Base-by-base conservation (phyloP, 2,797 vertebrate species). In the Chiloscyllium punctatum region DNA sequence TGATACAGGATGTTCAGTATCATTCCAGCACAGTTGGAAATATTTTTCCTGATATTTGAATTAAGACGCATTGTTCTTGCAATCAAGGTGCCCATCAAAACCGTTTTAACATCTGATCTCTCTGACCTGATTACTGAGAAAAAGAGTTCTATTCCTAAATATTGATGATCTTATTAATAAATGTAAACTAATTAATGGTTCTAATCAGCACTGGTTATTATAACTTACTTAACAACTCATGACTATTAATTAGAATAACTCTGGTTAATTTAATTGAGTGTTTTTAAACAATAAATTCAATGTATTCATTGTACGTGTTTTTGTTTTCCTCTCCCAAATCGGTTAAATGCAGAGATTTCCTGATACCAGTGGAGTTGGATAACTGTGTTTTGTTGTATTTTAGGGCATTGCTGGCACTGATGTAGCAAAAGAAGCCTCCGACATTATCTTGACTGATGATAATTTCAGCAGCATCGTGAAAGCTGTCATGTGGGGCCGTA, bases 391-490 rank as follows among this genome's bases (percentile, higher is more conserved):
- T 53, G 4, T 71, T 57, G 57, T 92, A 27, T 95, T 96, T 51
- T 97, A 99, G 99, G 99, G 99, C 95, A 99, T 99, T 1, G 99
- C 99, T 2, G 99, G 99, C 23, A 99, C 99, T 0, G 99, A 99
- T 42, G 99, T 99, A 96, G 99, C 99, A 96, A 99, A 99, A 96
- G 99, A 99, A 97, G 99, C 99, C 0, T 99, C 99, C 0, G 99
- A 99, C 96, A 99, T 99, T 97, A 99, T 99, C 96, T 98, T 99
- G 95, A 99, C 99, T 0, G 99, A 99, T 0, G 99, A 99, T 96
- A 99, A 99, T 97, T 99, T 99, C 97, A 98, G 97, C 97, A 99
- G 99, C 97, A 99, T 99, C 0, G 99, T 99, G 96, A 99, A 99
- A 97, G 99, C 99, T 0, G 99, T 99, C 51, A 99, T 99, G 99